These are phyloP conservation scores for Mesoclemmys tuberculata DNA, from an alignment of 2,113 vertebrate species.

Conservation along the genomic window DNA sequence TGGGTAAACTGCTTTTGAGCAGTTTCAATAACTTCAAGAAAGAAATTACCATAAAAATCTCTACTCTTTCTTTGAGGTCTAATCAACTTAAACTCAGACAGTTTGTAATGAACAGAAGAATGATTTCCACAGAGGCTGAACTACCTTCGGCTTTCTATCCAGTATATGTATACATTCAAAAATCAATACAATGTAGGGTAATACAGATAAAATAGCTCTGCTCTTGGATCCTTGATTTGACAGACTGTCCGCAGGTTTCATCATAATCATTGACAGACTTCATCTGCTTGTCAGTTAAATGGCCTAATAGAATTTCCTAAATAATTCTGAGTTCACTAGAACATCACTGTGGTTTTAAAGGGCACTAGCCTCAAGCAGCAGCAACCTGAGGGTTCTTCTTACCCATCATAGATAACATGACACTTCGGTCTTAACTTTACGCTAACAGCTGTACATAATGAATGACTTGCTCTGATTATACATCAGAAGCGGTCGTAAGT, in stretches of 20 bases:
- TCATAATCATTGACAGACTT: slow-evolving; percentile 49
- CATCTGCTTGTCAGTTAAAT: slow-evolving; percentile 50
- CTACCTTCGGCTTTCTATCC: slow-evolving; percentile 35
- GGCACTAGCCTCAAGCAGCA: background rate
- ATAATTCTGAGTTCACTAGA: slow-evolving; percentile 42
- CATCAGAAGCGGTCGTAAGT: background rate
- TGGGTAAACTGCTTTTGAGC: slow-evolving; percentile 58
- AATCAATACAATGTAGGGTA: slow-evolving; percentile 19
- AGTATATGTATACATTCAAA: slow-evolving; percentile 14
- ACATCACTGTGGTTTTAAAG: slow-evolving; percentile 44
- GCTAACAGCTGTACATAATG: slow-evolving; percentile 3
- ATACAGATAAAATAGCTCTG: slow-evolving; percentile 44
- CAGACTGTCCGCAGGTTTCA: slow-evolving; percentile 32
- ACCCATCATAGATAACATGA: background rate
- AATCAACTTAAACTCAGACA: slow-evolving; percentile 53
- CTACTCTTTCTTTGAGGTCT: slow-evolving; percentile 46
- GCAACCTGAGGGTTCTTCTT: background rate
- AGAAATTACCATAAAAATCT: slow-evolving; percentile 61
- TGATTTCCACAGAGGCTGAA: slow-evolving; percentile 57
- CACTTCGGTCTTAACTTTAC: slow-evolving; percentile 7
- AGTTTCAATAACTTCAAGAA: slow-evolving; percentile 53
- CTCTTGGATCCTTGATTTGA: slow-evolving; percentile 41
- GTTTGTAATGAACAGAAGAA: slow-evolving; percentile 65
- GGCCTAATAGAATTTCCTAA: slow-evolving; percentile 60
- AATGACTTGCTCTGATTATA: background rate